Conservation (phyloP, 2,797 vertebrate genomes). For the Rhadinocentrus ornatus region DNA sequence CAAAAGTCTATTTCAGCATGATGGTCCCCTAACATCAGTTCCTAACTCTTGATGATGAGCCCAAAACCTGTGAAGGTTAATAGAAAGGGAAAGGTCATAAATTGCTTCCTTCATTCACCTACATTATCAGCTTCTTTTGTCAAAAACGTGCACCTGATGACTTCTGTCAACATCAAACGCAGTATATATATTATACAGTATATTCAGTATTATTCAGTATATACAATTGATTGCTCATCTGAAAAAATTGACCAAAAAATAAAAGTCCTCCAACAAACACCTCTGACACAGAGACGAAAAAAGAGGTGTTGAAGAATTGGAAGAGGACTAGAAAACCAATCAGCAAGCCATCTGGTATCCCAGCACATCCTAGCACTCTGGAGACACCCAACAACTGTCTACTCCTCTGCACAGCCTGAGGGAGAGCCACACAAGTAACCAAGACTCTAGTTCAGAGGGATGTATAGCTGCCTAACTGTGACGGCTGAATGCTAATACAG, state of each 20-base stretch:
- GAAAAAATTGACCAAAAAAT: constrained; percentile 43
- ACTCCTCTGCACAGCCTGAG: constrained; percentile 40
- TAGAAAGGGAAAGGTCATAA: constrained; percentile 43
- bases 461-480: constrained; percentile 34
- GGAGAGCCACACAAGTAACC: constrained; percentile 48
- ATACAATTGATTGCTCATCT: constrained; percentile 34
- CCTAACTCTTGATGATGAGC: constrained; percentile 33
- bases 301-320: constrained; percentile 51
- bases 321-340: constrained; percentile 64
- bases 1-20: constrained; percentile 39
- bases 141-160: constrained; percentile 41
- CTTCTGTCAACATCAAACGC: constrained; percentile 27
- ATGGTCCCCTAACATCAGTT: constrained; percentile 30
- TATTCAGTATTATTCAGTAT: too few species aligned
- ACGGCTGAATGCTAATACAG: constrained; percentile 34
- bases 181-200: too few species aligned
- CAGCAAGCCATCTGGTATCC: constrained; percentile 62
- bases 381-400: constrained; percentile 59
- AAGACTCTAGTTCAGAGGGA: constrained; percentile 16
- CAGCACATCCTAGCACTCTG: constrained; percentile 40
- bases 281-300: constrained; percentile 38
- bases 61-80: constrained; percentile 53
- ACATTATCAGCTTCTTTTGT: constrained; percentile 45
- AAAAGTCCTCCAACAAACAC: constrained; percentile 20
- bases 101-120: constrained; percentile 52